Percentiles rank a stretch among this genome's conserved stretches.
phyloP scores from a whole-genome alignment of 2,797 vertebrate species.

The Rhadinocentrus ornatus region DNA sequence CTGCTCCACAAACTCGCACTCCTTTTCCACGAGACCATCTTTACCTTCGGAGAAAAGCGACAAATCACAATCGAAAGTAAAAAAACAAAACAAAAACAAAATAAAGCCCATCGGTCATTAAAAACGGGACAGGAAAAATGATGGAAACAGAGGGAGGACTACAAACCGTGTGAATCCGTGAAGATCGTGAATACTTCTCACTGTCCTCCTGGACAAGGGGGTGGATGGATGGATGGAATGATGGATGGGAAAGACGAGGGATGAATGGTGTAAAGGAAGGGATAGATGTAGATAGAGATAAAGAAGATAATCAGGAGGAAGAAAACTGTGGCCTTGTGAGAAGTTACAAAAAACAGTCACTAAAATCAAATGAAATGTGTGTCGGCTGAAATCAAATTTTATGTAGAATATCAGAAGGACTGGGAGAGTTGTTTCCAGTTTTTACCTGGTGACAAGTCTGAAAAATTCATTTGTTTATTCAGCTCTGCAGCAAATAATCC shows the following conservation, averaged over 20 bases:
- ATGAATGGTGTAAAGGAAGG: conserved; percentile 21
- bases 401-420: neutral
- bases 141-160: conserved; percentile 58
- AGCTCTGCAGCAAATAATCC: neutral
- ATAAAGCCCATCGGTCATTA: too few relatives aligned
- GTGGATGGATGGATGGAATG: too few relatives aligned
- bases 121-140: conserved; percentile 14
- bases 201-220: conserved; percentile 90
- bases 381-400: neutral
- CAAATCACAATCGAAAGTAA: neutral
- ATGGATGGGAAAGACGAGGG: conserved; percentile 27
- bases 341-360: neutral
- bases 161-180: conserved; percentile 91
- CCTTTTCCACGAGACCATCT: neutral
- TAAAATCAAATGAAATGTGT: neutral
- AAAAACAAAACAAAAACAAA: too few relatives aligned
- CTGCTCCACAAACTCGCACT: neutral
- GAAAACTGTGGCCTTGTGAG: neutral
- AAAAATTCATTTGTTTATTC: neutral
- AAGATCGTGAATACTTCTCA: conserved; percentile 90
- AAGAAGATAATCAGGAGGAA: conserved; percentile 13
- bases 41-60: neutral
- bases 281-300: conserved; percentile 36
- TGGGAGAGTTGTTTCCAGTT: neutral
- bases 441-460: neutral